Evolutionary conservation across 2,888 invertebrate genomes (phyloP).

Genomic region (Catocala sponsa): DNA sequence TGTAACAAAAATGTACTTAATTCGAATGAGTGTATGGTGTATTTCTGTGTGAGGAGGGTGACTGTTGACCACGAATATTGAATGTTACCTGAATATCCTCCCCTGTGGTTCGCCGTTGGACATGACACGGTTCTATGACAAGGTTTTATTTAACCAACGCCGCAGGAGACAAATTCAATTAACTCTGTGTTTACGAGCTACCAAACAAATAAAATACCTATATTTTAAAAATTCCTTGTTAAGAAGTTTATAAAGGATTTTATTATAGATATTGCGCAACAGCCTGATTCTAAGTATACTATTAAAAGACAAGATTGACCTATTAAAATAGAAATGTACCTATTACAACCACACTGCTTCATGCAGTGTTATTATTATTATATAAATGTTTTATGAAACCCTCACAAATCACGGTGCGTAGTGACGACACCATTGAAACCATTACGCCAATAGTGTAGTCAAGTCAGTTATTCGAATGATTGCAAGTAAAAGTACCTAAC

Average conservation of each 20-base stretch:
- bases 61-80: conserved; percentile 45
- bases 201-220: conserved; percentile 14
- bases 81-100: conserved; percentile 47
- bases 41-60: conserved; percentile 23
- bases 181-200: conserved; percentile 31
- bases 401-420: too few species aligned
- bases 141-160: conserved; percentile 48
- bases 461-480: too few species aligned
- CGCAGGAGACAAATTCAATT: conserved; percentile 48
- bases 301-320: too few species aligned
- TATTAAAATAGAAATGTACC: too few species aligned
- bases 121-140: conserved; percentile 39
- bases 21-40: conserved; percentile 2
- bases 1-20: conserved; percentile 26
- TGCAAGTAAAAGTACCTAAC: too few species aligned
- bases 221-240: conserved; percentile 6
- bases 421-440: too few species aligned
- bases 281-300: too few species aligned
- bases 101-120: conserved; percentile 43
- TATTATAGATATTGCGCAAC: too few species aligned
- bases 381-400: too few species aligned
- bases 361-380: too few species aligned
- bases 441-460: too few species aligned
- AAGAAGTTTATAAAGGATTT: not conserved
- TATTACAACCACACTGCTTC: too few species aligned